Conservation (phyloP, 2,113 vertebrate species). For the Gambusia affinis region DNA sequence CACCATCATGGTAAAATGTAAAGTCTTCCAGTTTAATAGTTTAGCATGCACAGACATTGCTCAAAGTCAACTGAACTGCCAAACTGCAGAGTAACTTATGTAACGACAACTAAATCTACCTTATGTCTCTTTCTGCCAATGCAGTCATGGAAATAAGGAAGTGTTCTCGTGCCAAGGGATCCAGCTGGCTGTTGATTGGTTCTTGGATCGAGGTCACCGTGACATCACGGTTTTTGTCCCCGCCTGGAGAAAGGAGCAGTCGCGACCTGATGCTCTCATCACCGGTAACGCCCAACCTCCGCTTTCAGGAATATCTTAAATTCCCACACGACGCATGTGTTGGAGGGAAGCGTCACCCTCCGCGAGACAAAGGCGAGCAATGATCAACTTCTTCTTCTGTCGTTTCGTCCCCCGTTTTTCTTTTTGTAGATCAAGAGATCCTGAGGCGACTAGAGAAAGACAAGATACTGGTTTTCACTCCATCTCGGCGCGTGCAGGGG, state of each 20-base stretch:
- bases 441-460: constrained; percentile 92
- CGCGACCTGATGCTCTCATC: constrained; percentile 95
- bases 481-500: constrained; percentile 94
- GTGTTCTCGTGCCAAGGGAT: constrained; percentile 98
- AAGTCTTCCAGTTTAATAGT: background rate
- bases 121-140: constrained; percentile 35
- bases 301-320: background rate
- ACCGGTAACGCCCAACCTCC: constrained; percentile 81
- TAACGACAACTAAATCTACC: background rate
- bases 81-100: background rate
- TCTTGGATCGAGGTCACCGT: constrained; percentile 93
- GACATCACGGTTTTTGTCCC: constrained; percentile 97
- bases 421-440: constrained; percentile 90
- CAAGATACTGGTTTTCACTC: constrained; percentile 96
- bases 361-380: background rate
- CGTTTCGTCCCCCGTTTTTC: background rate
- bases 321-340: fast-evolving
- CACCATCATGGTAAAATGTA: too few species aligned
- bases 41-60: too few species aligned
- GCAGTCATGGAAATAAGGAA: constrained; percentile 98
- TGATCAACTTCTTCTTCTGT: background rate
- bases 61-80: background rate
- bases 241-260: constrained; percentile 98
- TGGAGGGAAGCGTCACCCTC: background rate
- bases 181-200: constrained; percentile 97